Conservation (phyloP, 2,113 vertebrate genomes). For the Hemiprocne comata region DNA sequence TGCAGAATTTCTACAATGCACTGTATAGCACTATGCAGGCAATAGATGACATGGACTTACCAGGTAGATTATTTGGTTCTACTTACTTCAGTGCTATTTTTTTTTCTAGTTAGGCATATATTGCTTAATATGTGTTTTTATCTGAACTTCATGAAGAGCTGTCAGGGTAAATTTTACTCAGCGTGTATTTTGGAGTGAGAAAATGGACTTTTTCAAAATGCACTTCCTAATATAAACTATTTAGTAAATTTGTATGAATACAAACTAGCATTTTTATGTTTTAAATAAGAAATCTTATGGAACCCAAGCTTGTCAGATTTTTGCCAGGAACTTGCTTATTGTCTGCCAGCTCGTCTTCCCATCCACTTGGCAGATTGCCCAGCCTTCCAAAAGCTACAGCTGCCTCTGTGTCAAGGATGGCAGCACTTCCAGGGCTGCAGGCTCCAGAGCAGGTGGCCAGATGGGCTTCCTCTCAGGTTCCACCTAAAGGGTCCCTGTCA, state of each 20-base stretch:
- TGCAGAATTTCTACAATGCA: background rate
- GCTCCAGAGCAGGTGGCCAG: background rate
- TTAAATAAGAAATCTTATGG: background rate
- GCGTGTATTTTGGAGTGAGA: rapidly evolving
- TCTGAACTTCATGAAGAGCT: background rate
- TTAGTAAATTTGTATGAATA: background rate
- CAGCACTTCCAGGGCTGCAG: background rate
- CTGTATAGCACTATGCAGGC: background rate
- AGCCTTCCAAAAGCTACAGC: background rate
- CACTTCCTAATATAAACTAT: background rate
- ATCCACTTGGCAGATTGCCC: background rate
- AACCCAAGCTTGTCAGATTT: background rate
- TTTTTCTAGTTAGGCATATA: background rate
- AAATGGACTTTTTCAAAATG: background rate
- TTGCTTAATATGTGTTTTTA: background rate
- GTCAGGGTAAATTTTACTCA: background rate
- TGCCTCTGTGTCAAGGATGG: background rate
- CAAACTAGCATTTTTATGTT: background rate
- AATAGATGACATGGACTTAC: background rate
- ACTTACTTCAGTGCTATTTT: background rate
- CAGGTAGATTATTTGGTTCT: background rate
- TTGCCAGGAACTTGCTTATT: slow-evolving; percentile 6
- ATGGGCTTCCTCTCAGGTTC: background rate
- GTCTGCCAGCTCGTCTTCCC: background rate
- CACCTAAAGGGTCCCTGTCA: background rate